These are phyloP conservation scores for Rhyacophila evoluta DNA, from an alignment of 2,888 invertebrate genomes.

Conservation along the genomic window DNA sequence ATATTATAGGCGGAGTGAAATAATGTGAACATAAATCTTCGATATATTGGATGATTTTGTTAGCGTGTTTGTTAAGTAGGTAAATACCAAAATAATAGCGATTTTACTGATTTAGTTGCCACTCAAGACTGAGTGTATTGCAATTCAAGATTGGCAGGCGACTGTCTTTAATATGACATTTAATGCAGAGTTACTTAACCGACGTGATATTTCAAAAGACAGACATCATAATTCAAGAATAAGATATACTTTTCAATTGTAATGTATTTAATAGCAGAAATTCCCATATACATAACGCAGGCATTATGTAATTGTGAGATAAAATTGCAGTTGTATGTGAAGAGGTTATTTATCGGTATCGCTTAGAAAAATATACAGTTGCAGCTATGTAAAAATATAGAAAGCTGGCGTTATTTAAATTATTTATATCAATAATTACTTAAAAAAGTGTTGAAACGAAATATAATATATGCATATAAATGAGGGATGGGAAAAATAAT, in stretches of 20 bases:
- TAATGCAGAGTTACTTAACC: constrained; percentile 20
- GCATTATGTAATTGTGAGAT: no score
- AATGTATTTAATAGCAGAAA: neutral
- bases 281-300: neutral
- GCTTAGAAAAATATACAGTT: no score
- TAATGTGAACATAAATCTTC: no score
- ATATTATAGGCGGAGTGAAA: no score
- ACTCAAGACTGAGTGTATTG: neutral
- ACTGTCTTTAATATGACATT: constrained; percentile 28
- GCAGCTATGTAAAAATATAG: no score
- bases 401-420: no score
- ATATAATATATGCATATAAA: no score
- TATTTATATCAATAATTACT: no score
- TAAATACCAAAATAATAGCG: neutral
- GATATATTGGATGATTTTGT: neutral
- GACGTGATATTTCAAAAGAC: constrained; percentile 30
- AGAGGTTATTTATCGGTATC: no score
- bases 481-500: no score
- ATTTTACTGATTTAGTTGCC: neutral
- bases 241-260: neutral
- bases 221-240: constrained; percentile 8
- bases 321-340: no score
- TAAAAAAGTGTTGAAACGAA: no score
- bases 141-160: constrained; percentile 13
- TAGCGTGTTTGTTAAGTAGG: neutral